Evolutionary conservation across 2,888 invertebrate species (phyloP), one percentile per base, ranked within the genome.

Genomic region (Allophyes oxyacanthae): DNA sequence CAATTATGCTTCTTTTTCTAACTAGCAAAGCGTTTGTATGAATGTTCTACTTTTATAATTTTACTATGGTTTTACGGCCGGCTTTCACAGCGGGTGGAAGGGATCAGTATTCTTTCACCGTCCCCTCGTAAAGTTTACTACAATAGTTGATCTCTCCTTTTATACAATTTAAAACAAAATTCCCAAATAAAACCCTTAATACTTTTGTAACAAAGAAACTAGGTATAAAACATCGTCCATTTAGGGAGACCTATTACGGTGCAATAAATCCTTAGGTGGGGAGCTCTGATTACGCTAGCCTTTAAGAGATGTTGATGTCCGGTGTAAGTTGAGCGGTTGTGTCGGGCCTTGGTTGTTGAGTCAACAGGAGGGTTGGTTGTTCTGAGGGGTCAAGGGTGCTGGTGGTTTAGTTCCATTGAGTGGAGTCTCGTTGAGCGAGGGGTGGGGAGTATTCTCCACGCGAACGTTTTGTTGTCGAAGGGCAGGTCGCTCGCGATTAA

Each of bases 401-500:
- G 77, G 79, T 71, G 32, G 51, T 30, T 44, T 40, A 43, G 38
- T 59, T 63, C 65, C 79, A 80, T 81, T 80, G 72, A 77, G 69
- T 46, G 60, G 56, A 64, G 72, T 38, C 49, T 60, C 55, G 55
- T 42, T 77, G 63, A 72, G 61, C 63, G 70, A 26, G 46, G 58
- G 45, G 54, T 20, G 53, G 55, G 52, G 51, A 30, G 43, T 10
- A 43, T 43, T 34, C 66, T 64, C 53, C 55, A 49, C 62, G 60
- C 49, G 54, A 53, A 57, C 64, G 65, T 54, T 71, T 51, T 71
- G 72, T 73, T 77, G 75, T 77, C 76, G 64, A 58, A 82, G 83
- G 81, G 83, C 77, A 76, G 78, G 77, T 65, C 57, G 72, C 4
- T 25, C 25, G 28, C 75, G 83, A 86, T 85, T 83, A 84, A 85